Evolutionary conservation across 2,113 vertebrate genomes (phyloP).

Genomic region (Gopherus flavomarginatus): DNA sequence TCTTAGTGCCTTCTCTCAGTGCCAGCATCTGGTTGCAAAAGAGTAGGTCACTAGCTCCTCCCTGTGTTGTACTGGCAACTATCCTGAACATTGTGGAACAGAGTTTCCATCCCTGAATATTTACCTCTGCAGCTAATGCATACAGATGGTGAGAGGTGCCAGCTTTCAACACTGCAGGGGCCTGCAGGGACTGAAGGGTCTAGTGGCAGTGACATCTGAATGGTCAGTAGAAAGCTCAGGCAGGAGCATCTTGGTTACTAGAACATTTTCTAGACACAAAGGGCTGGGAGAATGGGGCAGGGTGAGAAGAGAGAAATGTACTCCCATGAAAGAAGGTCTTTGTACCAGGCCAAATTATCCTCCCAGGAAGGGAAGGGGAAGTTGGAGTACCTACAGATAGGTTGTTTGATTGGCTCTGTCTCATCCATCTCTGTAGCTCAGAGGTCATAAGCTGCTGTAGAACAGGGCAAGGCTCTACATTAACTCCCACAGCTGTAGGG

Average conservation of each 20-base stretch:
- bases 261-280: accelerated
- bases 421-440: background rate
- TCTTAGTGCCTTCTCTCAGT: background rate
- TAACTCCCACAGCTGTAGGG: background rate
- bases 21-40: background rate
- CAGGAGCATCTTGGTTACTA: background rate
- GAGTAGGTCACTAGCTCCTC: background rate
- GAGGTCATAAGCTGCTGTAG: background rate
- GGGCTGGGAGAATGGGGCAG: background rate
- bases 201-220: background rate
- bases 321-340: background rate
- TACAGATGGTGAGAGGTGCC: background rate
- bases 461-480: background rate
- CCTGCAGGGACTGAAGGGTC: background rate
- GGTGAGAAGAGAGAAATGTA: background rate
- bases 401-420: background rate
- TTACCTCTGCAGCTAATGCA: background rate
- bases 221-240: background rate
- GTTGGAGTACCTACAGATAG: background rate
- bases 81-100: background rate
- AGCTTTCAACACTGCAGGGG: background rate
- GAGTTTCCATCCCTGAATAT: background rate
- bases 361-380: background rate
- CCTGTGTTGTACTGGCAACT: background rate
- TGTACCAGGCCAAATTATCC: background rate